Evolutionary conservation across 2,888 invertebrate species (phyloP), one percentile per base, ranked within the genome.

Genomic region (Spodoptera exigua): DNA sequence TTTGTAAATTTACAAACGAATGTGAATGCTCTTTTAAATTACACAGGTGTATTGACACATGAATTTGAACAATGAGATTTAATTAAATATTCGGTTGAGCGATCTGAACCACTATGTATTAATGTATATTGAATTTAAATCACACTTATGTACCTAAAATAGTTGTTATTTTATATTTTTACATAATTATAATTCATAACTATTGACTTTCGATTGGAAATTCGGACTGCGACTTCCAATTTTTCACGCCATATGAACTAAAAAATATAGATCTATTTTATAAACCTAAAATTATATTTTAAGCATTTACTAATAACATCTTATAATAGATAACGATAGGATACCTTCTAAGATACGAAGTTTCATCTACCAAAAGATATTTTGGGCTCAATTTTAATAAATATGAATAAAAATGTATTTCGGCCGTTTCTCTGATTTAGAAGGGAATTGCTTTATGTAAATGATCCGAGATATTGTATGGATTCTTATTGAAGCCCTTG

Each of bases 21-120:
- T 16, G 3, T 21, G 4, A 27, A 48, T 41, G 11, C 2, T 34
- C 9, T 34, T 35, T 7, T 27, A 39, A 13, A 35, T 37, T 21
- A 54, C 21, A 67, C 59, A 65, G 48, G 56, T 67, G 70, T 67
- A 39, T 66, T 17, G 39, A 21, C 14, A 9, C 17, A 14, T 12
- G 13, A 66, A 7, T 35, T 41, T 37, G 14, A 59, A 70, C 59
- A 59, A 70, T 66, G 18, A 32, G 34, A 53, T 54, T 56, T 51
- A 41, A 62, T 70, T 4, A 41, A 11, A 45, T 51, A 56, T 52
- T 18, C 34, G 37, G 34, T 21, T 53, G 21, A 55, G 57, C 58
- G 10, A 32, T 45, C 34, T 9, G 27, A 27, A 27, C 27, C 5
- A 44, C 32, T 45, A 11, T 36, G 32, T 9, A 9, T 0, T 34